Evolutionary conservation across 2,797 vertebrate species (phyloP), one percentile per base, ranked within the genome.

Genomic region (Enteromius anoplus): DNA sequence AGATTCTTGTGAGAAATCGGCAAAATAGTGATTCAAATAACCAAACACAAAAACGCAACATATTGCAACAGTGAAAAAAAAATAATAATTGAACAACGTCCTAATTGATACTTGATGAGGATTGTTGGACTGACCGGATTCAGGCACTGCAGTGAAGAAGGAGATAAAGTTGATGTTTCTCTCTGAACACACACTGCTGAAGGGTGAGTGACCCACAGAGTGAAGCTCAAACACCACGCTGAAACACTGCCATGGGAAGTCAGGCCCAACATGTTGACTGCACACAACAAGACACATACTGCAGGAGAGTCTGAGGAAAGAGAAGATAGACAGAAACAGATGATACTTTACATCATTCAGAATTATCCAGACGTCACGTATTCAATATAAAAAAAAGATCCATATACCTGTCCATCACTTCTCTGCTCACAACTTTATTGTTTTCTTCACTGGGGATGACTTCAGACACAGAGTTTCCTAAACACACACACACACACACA

Each of bases 161-260:
- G 87, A 89, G 87, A 94, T 72, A 83, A 97, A 96, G 80, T 89
- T 82, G 88, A 98, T 81, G 88, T 91, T 92, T 85, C 92, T 87
- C 77, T 95, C 95, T 80, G 91, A 90, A 89, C 97, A 98, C 64
- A 96, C 78, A 4, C 89, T 79, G 73, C 91, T 90, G 96, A 97
- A 97, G 9, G 94, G 94, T 3, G 96, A 96, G 32, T 92, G 93
- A 86, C 95, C 94, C 29, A 92, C 92, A 68, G 90, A 93, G 89
- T 98, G 93, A 64, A 96, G 97, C 91, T 99, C 98, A 83, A 98
- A 89, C 81, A 97, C 94, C 83, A 96, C 87, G 49, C 95, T 96
- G 91, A 99, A 98, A 64, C 89, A 85, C 73, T 82, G 89, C 98
- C 98, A 99, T 15, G 97, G 97, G 82, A 99, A 99, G 90, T 96